A percentile compares a stretch with the other conserved stretches of the same genome.
Evolutionary conservation across 2,113 vertebrate genomes (phyloP).

Genomic region (Thamnophis sirtalis): DNA sequence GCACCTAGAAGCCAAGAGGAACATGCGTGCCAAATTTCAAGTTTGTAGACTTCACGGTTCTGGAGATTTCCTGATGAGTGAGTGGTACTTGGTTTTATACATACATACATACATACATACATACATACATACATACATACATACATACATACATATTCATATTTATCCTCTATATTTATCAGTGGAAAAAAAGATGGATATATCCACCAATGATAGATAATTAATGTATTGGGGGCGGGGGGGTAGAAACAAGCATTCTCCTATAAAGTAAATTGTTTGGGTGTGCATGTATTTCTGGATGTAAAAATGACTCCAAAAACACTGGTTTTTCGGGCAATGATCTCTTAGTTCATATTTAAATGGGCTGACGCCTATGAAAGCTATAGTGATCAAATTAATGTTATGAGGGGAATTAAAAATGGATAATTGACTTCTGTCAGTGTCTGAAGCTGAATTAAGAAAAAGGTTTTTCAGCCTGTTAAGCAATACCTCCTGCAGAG

Average conservation of each 20-base stretch:
- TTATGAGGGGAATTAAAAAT: constrained; percentile 17
- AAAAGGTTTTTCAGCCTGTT: constrained; percentile 18
- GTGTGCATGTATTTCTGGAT: neutral
- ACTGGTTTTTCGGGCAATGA: neutral
- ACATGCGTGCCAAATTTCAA: too few relatives aligned
- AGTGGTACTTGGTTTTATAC: too few relatives aligned
- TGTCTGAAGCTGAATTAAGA: constrained; percentile 39
- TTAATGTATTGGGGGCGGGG: neutral
- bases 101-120: too few relatives aligned
- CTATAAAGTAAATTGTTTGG: neutral
- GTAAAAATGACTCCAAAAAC: neutral
- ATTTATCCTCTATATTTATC: neutral
- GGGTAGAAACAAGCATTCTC: neutral
- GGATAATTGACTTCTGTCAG: constrained; percentile 29
- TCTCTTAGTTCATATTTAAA: constrained; percentile 4
- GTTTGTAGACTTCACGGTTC: too few relatives aligned
- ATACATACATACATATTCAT: too few relatives aligned
- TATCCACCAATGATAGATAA: neutral
- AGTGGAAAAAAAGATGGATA: neutral
- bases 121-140: too few relatives aligned
- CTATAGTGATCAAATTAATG: constrained; percentile 27
- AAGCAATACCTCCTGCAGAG: constrained; percentile 17
- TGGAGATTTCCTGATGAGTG: too few relatives aligned
- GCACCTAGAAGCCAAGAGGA: too few relatives aligned
- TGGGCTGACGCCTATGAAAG: neutral